Evolutionary conservation across 2,797 vertebrate species (phyloP), one percentile per base, ranked within the genome.

Genomic region (Trichosurus vulpecula): DNA sequence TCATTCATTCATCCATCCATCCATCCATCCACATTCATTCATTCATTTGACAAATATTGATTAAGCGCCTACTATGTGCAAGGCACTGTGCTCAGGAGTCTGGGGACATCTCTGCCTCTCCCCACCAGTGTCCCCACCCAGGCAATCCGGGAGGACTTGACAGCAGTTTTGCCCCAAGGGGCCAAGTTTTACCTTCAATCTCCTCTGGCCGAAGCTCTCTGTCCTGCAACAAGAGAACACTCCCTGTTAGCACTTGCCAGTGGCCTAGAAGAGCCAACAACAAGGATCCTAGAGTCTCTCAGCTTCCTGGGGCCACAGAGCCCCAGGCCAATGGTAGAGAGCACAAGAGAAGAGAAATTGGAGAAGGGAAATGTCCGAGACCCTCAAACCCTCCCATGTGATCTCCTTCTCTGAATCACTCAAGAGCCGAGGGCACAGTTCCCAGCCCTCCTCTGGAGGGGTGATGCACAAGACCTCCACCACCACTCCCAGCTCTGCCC

Each of bases 161-260:
- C 19, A 53, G 25, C 54, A n/a, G 87, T 93, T 87, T 56, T 92
- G 66, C 3, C 47, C 58, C 3, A 10, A 91, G 61, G 92, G 3
- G 90, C 66, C 93, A 51, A 95, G 47, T 97, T 99, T 98, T 99
- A 99, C 99, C 99, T 99, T 99, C 99, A 93, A 99, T 99, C 98
- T 99, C 99, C 98, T 99, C 99, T 0, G 99, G 99, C 94, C 99
- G 99, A 97, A 99, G 98, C 94, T 99, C 99, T 99, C 99, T 99
- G 98, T 99, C 99, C 99, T 99, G 99, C 97, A 98, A 98, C 98
- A 95, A 97, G 97, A 98, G 95, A 98, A 98, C 2, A 92, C 0
- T 35, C 25, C 22, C 66, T 52, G 19, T 98, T 97, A 98, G 96
- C 92, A 30, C 51, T 9, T 0, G 51, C 1, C 0, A 94, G 53